A percentile compares a stretch with the other conserved stretches of the same genome.
phyloP scores from a whole-genome alignment of 2,888 invertebrate species.

The Sminthurides aquaticus region DNA sequence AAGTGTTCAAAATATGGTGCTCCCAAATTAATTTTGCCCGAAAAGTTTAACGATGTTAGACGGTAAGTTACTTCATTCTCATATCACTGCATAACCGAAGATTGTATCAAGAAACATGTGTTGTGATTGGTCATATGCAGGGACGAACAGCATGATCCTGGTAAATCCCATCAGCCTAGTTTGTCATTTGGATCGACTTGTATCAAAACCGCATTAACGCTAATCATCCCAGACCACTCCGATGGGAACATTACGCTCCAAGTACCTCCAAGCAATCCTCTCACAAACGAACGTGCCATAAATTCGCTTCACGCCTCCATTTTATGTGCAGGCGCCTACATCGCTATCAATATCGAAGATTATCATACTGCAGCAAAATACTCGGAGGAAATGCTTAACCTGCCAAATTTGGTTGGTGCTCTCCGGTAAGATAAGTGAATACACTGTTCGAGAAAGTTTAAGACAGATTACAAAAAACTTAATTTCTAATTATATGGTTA shows the following conservation, averaged over 20 bases:
- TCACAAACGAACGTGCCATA: slow-evolving; percentile 36
- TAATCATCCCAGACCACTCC: slow-evolving; percentile 56
- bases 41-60: background rate
- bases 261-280: slow-evolving; percentile 33
- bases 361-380: slow-evolving; percentile 69
- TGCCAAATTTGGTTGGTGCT: slow-evolving; percentile 57
- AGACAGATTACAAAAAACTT: too few relatives aligned
- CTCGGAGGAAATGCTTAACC: slow-evolving; percentile 64
- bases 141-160: too few relatives aligned
- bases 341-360: slow-evolving; percentile 75
- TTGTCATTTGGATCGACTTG: slow-evolving; percentile 85
- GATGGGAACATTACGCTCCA: slow-evolving; percentile 44
- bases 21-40: slow-evolving; percentile 6
- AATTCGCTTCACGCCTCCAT: slow-evolving; percentile 53
- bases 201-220: slow-evolving; percentile 70
- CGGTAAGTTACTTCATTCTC: slow-evolving; percentile 2
- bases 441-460: too few relatives aligned
- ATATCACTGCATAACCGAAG: slow-evolving; percentile 3
- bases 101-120: slow-evolving; percentile 13
- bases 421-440: slow-evolving; percentile 36
- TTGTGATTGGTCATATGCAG: too few relatives aligned
- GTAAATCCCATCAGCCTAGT: slow-evolving; percentile 54
- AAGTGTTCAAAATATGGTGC: slow-evolving; percentile 8
- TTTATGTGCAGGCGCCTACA: slow-evolving; percentile 73
- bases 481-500: too few relatives aligned